These are phyloP conservation scores for Drosophila aldrichi DNA, from an alignment of 2,888 invertebrate species.

Conservation along the genomic window DNA sequence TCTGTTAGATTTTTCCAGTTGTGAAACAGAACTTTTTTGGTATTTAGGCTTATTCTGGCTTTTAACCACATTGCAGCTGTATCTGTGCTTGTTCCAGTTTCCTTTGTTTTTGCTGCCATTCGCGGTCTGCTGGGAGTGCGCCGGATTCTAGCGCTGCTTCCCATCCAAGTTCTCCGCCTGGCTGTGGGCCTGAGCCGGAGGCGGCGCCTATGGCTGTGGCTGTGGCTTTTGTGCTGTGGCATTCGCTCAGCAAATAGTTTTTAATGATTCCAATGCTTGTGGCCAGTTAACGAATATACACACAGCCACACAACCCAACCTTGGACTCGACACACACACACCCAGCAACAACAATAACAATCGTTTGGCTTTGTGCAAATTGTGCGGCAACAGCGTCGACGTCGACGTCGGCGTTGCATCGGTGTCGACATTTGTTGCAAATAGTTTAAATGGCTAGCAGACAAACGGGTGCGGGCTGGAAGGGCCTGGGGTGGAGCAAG, in stretches of 20 bases:
- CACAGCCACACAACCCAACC: neutral
- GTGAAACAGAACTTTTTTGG: slow-evolving; percentile 18
- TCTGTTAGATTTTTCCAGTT: neutral
- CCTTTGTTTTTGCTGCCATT: slow-evolving; percentile 27
- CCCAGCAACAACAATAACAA: slow-evolving; percentile 32
- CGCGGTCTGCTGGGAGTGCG: slow-evolving; percentile 8
- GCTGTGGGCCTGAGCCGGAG: slow-evolving; percentile 1
- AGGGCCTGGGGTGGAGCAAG: neutral
- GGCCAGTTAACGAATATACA: slow-evolving; percentile 44
- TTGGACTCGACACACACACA: neutral
- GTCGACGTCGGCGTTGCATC: slow-evolving; percentile 4
- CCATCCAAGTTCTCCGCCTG: neutral
- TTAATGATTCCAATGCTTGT: slow-evolving; percentile 75
- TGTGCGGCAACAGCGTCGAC: slow-evolving; percentile 27
- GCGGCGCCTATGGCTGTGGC: slow-evolving; percentile 19
- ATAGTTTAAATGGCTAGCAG: slow-evolving; percentile 55
- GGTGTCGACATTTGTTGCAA: slow-evolving; percentile 53
- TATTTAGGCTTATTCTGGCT: slow-evolving; percentile 15
- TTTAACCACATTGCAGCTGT: slow-evolving; percentile 30
- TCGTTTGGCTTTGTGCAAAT: slow-evolving; percentile 62
- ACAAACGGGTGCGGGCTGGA: neutral
- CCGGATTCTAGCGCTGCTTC: neutral
- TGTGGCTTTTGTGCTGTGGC: slow-evolving; percentile 64
- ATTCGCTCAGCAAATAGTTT: slow-evolving; percentile 76
- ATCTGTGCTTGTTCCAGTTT: slow-evolving; percentile 8